These are phyloP conservation scores for Electrona antarctica DNA, from an alignment of 2,113 vertebrate genomes.

Conservation along the genomic window DNA sequence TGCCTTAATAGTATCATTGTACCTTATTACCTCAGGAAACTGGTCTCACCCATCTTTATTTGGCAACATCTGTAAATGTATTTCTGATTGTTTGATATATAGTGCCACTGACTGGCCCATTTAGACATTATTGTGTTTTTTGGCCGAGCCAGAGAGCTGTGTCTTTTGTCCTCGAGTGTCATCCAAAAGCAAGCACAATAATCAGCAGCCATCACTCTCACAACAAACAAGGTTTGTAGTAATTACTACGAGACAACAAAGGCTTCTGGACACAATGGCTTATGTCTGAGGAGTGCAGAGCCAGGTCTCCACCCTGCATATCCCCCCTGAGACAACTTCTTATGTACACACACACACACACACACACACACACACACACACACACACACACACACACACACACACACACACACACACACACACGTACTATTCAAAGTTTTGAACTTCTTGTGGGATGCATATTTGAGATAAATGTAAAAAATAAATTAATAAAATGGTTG, in stretches of 20 bases:
- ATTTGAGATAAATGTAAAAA: too few relatives aligned
- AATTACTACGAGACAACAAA: conserved; percentile 63
- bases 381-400: not conserved
- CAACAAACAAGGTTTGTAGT: conserved; percentile 55
- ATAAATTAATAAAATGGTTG: too few relatives aligned
- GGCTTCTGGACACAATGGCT: conserved; percentile 59
- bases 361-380: conserved; percentile 11
- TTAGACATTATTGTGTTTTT: conserved; percentile 23
- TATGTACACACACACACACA: conserved; percentile 19
- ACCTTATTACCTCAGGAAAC: too few relatives aligned
- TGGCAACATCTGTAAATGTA: not conserved
- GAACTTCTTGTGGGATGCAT: too few relatives aligned
- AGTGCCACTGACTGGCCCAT: not conserved
- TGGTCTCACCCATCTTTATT: not conserved
- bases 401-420: conserved; percentile 19
- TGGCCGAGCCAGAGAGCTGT: conserved; percentile 20
- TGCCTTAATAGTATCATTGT: too few relatives aligned
- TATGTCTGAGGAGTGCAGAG: conserved; percentile 45
- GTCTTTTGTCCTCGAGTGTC: conserved; percentile 36
- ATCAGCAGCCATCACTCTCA: conserved; percentile 33
- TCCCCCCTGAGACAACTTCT: conserved; percentile 33
- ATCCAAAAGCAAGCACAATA: conserved; percentile 43
- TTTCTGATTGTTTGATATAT: conserved; percentile 5
- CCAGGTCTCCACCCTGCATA: conserved; percentile 44
- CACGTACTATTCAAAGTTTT: not conserved